Evolutionary conservation across 2,888 invertebrate species (phyloP), one percentile per base, ranked within the genome.

Genomic region (Anodontia alba): DNA sequence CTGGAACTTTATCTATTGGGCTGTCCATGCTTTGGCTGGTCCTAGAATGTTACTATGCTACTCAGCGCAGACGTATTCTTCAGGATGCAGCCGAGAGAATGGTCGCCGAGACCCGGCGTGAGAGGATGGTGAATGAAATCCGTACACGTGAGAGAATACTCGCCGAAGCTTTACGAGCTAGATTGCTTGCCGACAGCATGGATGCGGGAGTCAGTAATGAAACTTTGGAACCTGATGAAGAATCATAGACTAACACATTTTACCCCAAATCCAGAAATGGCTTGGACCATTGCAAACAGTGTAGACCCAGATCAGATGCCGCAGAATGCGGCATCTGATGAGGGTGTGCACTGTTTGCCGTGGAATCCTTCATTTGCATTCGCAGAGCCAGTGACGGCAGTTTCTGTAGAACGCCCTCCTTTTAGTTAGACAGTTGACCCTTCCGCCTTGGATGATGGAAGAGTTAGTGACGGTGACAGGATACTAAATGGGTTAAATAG

Each of bases 1-100:
- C 86, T 42, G 81, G 86, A 12, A 88, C 90, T 1, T 33, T 89
- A 69, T 88, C 88, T 31, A 72, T 88, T 38, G 90, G 90, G 29
- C 67, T 89, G 17, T 42, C 83, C 7, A 26, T 89, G 0, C 79
- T 88, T 20, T 90, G 90, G 90, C 31, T 83, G 10, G 81, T 84
- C 0, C 67, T 90, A 54, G 90, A 90, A 69, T 79, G 83, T 5
- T 88, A 83, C 66, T 88, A 87, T 69, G 71, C 80, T 42, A 51
- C 84, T 12, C 87, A 87, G n/a, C 73, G 89, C 17, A 77, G 87
- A n/a, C 76, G 82, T 15, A 70, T 90, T 7, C 62, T 84, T 26
- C 76, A 78, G 12, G 38, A 72, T 17, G 82, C 84, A 10, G 88
- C 81, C 0, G 66, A 72, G 51, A 33, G 80, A 17, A 73, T 81